phyloP scores from a whole-genome alignment of 2,888 invertebrate species.

The Baccha elongata region DNA sequence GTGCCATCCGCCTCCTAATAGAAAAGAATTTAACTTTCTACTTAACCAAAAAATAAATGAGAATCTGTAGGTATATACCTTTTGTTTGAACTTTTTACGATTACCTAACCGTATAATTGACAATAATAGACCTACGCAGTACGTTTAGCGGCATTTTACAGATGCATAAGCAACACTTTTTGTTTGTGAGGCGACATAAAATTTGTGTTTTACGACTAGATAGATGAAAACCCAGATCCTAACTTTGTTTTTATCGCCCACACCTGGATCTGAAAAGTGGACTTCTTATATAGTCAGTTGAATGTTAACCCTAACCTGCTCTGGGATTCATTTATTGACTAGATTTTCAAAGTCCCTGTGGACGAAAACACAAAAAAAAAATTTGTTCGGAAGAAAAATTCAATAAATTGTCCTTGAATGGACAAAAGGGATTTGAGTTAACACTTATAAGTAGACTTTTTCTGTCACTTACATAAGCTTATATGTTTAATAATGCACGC shows the following conservation, averaged over 20 bases:
- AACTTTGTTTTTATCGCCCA: conserved; percentile 30
- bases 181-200: conserved; percentile 18
- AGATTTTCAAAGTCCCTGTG: neutral
- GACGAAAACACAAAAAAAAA: neutral
- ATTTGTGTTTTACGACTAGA: conserved; percentile 55
- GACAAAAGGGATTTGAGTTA: conserved; percentile 14
- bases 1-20: conserved; percentile 59
- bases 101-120: conserved; percentile 59
- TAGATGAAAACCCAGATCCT: conserved; percentile 37
- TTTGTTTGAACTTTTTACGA: conserved; percentile 65
- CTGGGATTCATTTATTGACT: conserved; percentile 46
- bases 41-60: conserved; percentile 62
- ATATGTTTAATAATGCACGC: conserved; percentile 21
- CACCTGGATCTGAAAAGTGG: conserved; percentile 36
- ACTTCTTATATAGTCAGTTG: conserved; percentile 40
- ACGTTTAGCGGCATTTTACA: conserved; percentile 32
- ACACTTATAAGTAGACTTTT: conserved; percentile 17
- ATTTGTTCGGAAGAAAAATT: neutral
- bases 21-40: conserved; percentile 72
- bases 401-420: conserved; percentile 1
- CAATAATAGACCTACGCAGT: conserved; percentile 50
- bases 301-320: neutral
- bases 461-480: conserved; percentile 18
- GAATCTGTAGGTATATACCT: conserved; percentile 29
- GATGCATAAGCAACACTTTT: conserved; percentile 60